Percentiles rank a stretch among this genome's conserved stretches.
Conservation (phyloP, 2,888 invertebrate genomes). For the Elegia similella region DNA sequence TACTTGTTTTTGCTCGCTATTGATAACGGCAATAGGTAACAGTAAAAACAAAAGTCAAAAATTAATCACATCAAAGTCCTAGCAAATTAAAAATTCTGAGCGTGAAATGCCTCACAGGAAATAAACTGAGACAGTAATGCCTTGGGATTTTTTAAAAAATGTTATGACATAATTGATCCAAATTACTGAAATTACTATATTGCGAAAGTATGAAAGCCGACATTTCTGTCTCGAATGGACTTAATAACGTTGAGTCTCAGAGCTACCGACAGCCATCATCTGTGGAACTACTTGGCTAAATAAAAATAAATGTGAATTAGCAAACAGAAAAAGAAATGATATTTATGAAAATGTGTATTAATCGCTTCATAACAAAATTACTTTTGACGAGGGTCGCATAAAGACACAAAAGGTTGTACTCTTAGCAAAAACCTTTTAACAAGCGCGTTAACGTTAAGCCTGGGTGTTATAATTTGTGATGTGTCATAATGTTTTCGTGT, state of each 20-base stretch:
- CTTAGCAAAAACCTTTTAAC: constrained; percentile 58
- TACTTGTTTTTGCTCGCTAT: too few species aligned
- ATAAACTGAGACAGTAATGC: background rate
- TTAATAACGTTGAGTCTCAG: background rate
- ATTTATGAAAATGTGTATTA: constrained; percentile 46
- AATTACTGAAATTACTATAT: background rate
- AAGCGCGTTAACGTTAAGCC: constrained; percentile 51
- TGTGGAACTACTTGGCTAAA: constrained; percentile 2
- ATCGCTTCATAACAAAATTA: constrained; percentile 66
- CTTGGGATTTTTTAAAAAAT: background rate
- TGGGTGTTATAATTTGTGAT: constrained; percentile 48
- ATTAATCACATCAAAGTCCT: background rate
- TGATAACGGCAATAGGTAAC: too few species aligned
- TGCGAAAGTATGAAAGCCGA: background rate
- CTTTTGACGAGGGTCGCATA: constrained; percentile 63
- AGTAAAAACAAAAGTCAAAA: background rate
- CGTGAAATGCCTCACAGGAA: background rate
- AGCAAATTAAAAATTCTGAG: background rate
- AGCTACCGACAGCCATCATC: constrained; percentile 5
- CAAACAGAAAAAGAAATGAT: constrained; percentile 14
- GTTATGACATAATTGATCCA: background rate
- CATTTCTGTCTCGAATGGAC: constrained; percentile 1
- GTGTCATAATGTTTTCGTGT: constrained; percentile 36
- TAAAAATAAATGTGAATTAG: constrained; percentile 9
- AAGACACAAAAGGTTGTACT: constrained; percentile 51